phyloP scores from a whole-genome alignment of 2,888 invertebrate genomes.

The Campaea margaritaria region DNA sequence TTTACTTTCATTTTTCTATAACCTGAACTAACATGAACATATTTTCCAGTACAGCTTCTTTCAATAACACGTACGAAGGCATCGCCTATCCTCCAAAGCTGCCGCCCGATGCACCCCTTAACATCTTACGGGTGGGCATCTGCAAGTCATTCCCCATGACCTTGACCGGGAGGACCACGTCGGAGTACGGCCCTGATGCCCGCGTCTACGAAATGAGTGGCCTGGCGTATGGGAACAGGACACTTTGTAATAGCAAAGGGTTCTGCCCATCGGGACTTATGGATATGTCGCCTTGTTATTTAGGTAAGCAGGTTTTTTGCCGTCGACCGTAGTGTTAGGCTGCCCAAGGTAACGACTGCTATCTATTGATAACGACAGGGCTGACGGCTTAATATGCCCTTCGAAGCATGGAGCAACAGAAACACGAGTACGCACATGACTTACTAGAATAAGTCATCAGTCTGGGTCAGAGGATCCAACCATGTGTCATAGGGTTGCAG shows the following conservation, averaged over 20 bases:
- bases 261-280: slow-evolving; percentile 81
- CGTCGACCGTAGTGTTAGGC: no score
- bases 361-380: no score
- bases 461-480: no score
- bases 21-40: neutral
- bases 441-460: no score
- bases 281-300: slow-evolving; percentile 89
- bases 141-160: slow-evolving; percentile 87
- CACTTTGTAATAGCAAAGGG: slow-evolving; percentile 73
- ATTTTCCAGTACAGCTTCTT: slow-evolving; percentile 47
- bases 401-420: no score
- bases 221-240: slow-evolving; percentile 85
- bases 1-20: no score
- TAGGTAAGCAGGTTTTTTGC: slow-evolving; percentile 83
- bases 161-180: slow-evolving; percentile 48
- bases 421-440: no score
- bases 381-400: no score
- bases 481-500: no score
- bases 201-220: slow-evolving; percentile 86
- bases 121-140: slow-evolving; percentile 90
- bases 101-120: slow-evolving; percentile 78
- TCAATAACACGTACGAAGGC: slow-evolving; percentile 90
- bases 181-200: slow-evolving; percentile 84
- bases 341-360: no score
- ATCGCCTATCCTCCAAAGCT: slow-evolving; percentile 88